phyloP scores from a whole-genome alignment of 2,113 vertebrate species.

The Psilopogon haemacephalus region DNA sequence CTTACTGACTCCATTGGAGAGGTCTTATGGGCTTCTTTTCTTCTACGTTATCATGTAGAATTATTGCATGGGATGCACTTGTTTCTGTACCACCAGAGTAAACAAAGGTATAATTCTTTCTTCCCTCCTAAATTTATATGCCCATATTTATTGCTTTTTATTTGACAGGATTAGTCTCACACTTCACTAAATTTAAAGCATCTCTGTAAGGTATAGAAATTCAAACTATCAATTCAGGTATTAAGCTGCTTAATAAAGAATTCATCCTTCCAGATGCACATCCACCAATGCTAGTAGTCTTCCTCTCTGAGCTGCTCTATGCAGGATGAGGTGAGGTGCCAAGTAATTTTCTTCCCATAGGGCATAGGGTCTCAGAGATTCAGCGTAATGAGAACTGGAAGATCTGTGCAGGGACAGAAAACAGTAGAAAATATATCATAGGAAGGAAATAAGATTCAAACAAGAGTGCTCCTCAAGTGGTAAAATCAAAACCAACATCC shows the following conservation, averaged over 20 bases:
- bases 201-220: background rate
- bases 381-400: background rate
- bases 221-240: background rate
- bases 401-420: background rate
- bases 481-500: background rate
- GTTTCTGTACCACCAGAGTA: background rate
- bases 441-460: background rate
- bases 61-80: background rate
- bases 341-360: background rate
- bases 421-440: background rate
- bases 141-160: background rate
- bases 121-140: background rate
- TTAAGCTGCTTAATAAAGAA: background rate
- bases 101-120: constrained; percentile 21
- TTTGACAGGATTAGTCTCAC: constrained; percentile 18
- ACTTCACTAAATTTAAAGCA: constrained; percentile 39
- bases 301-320: background rate
- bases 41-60: background rate
- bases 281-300: background rate
- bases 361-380: background rate
- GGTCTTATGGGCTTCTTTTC: background rate
- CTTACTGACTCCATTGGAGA: background rate
- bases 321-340: background rate
- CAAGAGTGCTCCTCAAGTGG: background rate
- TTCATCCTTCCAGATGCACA: background rate